Conservation (phyloP, 2,888 invertebrate species). For the Operophtera brumata region DNA sequence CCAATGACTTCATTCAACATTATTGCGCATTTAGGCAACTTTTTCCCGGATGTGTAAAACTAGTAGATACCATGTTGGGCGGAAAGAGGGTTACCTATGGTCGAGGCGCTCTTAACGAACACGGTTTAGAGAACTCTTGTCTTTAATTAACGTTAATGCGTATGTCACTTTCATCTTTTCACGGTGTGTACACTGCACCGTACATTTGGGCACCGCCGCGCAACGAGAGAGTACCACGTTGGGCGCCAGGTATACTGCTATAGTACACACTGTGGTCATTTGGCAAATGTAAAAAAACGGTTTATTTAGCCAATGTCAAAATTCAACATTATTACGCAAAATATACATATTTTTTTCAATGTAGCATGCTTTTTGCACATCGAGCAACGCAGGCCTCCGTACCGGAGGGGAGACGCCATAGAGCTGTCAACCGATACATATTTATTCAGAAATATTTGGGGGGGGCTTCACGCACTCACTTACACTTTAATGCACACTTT, state of each 20-base stretch:
- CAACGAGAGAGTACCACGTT: background rate
- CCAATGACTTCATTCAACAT: constrained; percentile 27
- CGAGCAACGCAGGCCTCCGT: too few species aligned
- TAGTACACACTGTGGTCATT: background rate
- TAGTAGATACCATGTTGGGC: background rate
- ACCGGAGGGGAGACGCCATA: too few species aligned
- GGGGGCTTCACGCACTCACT: too few species aligned
- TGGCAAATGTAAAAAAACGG: background rate
- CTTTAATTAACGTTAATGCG: background rate
- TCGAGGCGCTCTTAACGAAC: background rate
- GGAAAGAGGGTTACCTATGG: background rate
- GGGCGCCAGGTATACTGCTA: background rate
- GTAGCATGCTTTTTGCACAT: too few species aligned
- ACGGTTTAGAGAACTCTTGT: background rate
- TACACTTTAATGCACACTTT: too few species aligned
- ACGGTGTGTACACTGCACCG: background rate
- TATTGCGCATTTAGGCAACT: background rate
- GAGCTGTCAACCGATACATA: too few species aligned
- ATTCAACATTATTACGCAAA: background rate
- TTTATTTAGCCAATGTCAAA: background rate
- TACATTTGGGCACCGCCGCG: background rate
- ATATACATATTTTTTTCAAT: too few species aligned
- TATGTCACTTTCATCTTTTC: too few species aligned
- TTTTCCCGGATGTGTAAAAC: too few species aligned
- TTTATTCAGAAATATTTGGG: too few species aligned